Evolutionary conservation across 2,113 vertebrate genomes (phyloP).

Genomic region (Dromiciops gliroides): DNA sequence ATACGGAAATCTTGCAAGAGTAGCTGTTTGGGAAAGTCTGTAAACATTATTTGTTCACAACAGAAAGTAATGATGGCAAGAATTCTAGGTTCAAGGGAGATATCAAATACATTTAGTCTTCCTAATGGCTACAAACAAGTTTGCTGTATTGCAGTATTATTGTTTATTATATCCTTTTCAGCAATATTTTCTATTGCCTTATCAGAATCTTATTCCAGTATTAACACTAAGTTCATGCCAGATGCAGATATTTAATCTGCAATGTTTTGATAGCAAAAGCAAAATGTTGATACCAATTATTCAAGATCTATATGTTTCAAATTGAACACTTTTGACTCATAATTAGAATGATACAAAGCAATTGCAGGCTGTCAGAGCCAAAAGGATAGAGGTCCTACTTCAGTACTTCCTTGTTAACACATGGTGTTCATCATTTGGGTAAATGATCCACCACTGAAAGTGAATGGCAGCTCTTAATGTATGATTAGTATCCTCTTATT

Average conservation of each 20-base stretch:
- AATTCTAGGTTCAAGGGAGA: constrained; percentile 4
- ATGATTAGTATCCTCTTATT: background rate
- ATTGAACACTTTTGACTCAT: background rate
- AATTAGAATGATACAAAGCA: background rate
- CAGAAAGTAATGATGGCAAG: background rate
- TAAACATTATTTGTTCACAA: background rate
- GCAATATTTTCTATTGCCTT: background rate
- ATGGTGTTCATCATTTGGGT: background rate
- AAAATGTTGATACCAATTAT: background rate
- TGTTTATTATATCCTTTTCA: background rate
- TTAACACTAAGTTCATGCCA: background rate
- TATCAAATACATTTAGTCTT: constrained; percentile 30
- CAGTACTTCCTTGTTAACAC: background rate
- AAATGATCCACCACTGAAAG: background rate
- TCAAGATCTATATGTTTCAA: background rate
- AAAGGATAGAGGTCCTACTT: background rate
- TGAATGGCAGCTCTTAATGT: background rate
- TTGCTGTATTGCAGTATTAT: too few species aligned
- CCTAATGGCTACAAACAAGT: background rate
- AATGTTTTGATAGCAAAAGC: background rate
- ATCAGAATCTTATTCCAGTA: background rate
- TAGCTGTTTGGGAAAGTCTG: background rate
- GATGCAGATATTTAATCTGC: background rate
- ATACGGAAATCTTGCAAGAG: background rate
- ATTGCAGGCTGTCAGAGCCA: background rate